Evolutionary conservation across 2,888 invertebrate genomes (phyloP).

Genomic region (Nesidiocoris tenuis): DNA sequence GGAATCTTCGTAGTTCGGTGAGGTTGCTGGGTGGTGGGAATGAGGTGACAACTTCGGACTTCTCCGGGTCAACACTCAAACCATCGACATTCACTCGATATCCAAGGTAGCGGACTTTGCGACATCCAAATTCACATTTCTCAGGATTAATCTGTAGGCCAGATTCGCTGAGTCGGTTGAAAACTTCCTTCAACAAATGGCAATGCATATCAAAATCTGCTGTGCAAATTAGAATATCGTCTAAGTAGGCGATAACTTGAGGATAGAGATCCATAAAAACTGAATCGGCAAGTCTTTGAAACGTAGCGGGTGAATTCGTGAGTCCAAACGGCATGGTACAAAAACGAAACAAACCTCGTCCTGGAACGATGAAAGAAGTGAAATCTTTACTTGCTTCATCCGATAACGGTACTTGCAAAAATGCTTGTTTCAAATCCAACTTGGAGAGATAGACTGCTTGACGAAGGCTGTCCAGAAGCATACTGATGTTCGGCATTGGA

Average conservation of each 20-base stretch:
- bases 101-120: constrained; percentile 20
- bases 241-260: constrained; percentile 23
- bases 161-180: constrained; percentile 4
- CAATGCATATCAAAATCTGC: constrained; percentile 4
- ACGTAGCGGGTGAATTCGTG: constrained; percentile 42
- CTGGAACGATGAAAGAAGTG: constrained; percentile 52
- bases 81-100: constrained; percentile 15
- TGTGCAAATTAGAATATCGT: constrained; percentile 41
- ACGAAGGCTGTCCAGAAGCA: not conserved
- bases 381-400: constrained; percentile 49
- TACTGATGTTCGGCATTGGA: constrained; percentile 23
- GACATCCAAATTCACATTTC: constrained; percentile 30
- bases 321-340: constrained; percentile 53
- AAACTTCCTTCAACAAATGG: constrained; percentile 6
- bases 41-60: constrained; percentile 3
- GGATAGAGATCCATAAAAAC: constrained; percentile 43
- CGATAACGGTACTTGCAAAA: constrained; percentile 31
- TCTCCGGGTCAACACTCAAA: constrained; percentile 3
- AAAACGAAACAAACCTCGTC: constrained; percentile 52
- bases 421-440: constrained; percentile 27
- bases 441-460: constrained; percentile 19
- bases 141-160: constrained; percentile 22
- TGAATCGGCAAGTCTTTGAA: constrained; percentile 47
- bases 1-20: constrained; percentile 19
- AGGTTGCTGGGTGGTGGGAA: constrained; percentile 12